Percentiles rank a stretch among this genome's conserved stretches.
Evolutionary conservation across 2,888 invertebrate species (phyloP).

Genomic region (Archaeoteleia sp.): DNA sequence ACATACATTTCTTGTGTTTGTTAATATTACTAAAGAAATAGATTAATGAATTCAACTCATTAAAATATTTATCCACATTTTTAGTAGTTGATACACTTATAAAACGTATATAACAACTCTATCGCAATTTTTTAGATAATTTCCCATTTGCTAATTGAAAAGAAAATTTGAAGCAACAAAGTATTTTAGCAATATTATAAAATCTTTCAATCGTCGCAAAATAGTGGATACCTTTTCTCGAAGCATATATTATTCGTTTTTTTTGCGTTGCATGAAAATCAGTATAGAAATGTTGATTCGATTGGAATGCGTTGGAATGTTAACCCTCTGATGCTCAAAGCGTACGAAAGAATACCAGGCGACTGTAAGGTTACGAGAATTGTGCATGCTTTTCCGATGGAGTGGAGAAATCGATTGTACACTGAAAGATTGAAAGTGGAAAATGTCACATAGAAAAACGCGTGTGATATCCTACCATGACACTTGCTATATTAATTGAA

Average conservation of each 20-base stretch:
- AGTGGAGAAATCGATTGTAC: conserved; percentile 12
- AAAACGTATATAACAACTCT: no score
- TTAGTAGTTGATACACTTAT: no score
- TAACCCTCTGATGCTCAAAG: conserved; percentile 24
- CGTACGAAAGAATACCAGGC: conserved; percentile 25
- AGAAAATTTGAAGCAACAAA: conserved; percentile 11
- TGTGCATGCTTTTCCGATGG: conserved; percentile 11
- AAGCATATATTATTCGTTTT: no score
- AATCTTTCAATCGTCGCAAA: no score
- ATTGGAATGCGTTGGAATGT: conserved; percentile 30
- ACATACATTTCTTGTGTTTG: no score
- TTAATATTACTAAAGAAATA: no score
- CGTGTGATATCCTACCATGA: conserved; percentile 10
- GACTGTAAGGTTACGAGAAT: conserved; percentile 15
- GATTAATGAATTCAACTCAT: no score
- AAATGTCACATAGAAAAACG: conserved; percentile 17
- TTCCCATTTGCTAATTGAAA: no score
- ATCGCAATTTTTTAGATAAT: no score
- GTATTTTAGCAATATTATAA: conserved; percentile 7
- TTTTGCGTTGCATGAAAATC: conserved; percentile 25
- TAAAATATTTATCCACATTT: no score
- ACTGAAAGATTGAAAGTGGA: conserved; percentile 5
- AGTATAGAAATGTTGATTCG: conserved; percentile 27
- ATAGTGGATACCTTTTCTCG: no score
- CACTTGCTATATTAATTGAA: not conserved